Percentiles rank a stretch among this genome's conserved stretches.
These are phyloP conservation scores for Dendrocopos noguchii DNA, from an alignment of 2,113 vertebrate genomes.

Conservation along the genomic window DNA sequence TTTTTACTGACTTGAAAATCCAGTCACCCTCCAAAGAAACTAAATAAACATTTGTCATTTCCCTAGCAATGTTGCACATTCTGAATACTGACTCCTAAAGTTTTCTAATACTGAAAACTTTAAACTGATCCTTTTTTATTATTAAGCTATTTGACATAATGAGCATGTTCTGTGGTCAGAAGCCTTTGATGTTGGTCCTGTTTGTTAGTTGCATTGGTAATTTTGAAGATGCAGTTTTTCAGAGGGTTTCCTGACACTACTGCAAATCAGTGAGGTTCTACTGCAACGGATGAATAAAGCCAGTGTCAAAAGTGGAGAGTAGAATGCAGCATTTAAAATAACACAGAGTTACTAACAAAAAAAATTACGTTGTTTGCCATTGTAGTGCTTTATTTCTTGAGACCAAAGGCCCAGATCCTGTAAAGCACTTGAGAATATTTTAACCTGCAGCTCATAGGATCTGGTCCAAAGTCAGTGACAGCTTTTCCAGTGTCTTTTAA, in stretches of 20 bases:
- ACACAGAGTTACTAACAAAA: background rate
- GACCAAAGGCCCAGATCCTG: background rate
- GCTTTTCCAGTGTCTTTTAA: background rate
- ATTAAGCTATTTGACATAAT: background rate
- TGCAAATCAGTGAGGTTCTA: slow-evolving; percentile 68
- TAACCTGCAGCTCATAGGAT: background rate
- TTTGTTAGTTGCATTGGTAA: slow-evolving; percentile 37
- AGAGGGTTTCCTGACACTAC: slow-evolving; percentile 18
- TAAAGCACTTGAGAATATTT: slow-evolving; percentile 4
- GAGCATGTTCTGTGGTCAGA: slow-evolving; percentile 25
- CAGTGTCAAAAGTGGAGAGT: slow-evolving; percentile 49
- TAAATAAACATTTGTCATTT: background rate
- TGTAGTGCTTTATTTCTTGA: background rate
- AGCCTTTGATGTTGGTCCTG: slow-evolving; percentile 22
- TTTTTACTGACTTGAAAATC: slow-evolving; percentile 27
- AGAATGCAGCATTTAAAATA: slow-evolving; percentile 33
- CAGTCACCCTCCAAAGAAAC: slow-evolving; percentile 12
- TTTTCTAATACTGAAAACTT: slow-evolving; percentile 59
- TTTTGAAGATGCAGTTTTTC: slow-evolving; percentile 33
- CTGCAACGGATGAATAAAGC: slow-evolving; percentile 51
- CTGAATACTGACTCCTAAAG: slow-evolving; percentile 15
- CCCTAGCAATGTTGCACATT: background rate
- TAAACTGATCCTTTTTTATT: background rate
- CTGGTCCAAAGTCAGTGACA: background rate
- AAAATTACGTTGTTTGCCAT: background rate